Evolutionary conservation across 2,888 invertebrate genomes (phyloP), one percentile per base, ranked within the genome.

Genomic region (Acholoe squamosa): DNA sequence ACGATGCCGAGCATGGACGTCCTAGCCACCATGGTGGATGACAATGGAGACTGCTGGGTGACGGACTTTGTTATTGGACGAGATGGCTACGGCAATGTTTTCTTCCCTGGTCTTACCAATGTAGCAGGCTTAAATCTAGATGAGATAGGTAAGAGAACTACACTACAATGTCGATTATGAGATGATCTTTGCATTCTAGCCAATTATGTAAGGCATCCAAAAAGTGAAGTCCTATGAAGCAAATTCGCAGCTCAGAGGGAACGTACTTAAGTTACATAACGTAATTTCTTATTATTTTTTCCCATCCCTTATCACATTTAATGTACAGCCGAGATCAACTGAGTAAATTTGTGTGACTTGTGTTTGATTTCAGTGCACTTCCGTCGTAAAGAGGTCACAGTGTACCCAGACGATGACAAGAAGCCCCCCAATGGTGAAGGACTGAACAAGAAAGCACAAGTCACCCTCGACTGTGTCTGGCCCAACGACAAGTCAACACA

Each of bases 381-480:
- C 96, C 97, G 98, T 3, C 98, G 98, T 95, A 98, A 99, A 95
- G 99, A 99, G 96, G 97, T 99, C 0, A 98, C 98, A 31, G 97
- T 99, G 5, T 99, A 99, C 96, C 99, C 99, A 0, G 96, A 97
- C 93, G 98, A 98, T 94, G 98, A 98, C 92, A 97, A 97, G 91
- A 99, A 99, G 95, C 99, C 99, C 0, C 97, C 98, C 0, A 96
- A 98, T 10, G 99, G 99, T 0, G 96, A 97, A 92, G 99, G 98
- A 0, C 96, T 99, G 77, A 99, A 99, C 96, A 97, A 98, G 22
- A 97, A 94, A 56, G 99, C 99, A 0, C 98, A 99, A 95, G 96
- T 97, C 28, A 99, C 99, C 0, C 96, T 99, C 88, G 99, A 99
- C 96, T 97, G 98, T 93, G 98, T 99, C 0, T 99, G 98, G 98